Conservation (phyloP, 2,888 invertebrate genomes). For the Plebejus melissa region DNA sequence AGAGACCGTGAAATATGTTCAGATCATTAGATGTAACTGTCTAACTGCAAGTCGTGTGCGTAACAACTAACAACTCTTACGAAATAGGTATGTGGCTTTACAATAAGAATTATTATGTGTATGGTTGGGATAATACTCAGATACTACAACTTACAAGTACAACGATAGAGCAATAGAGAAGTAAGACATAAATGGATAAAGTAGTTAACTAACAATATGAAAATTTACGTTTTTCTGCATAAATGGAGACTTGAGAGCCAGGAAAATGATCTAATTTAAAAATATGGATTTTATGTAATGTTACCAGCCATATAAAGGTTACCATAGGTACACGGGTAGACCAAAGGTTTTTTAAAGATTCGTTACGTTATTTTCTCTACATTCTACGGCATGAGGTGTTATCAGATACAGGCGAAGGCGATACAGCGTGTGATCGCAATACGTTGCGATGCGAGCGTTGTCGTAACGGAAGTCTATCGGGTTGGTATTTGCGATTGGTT, state of each 20-base stretch:
- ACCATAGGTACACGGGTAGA: too few relatives aligned
- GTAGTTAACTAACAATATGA: too few relatives aligned
- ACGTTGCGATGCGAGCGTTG: background rate
- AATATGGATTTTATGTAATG: too few relatives aligned
- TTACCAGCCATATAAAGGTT: too few relatives aligned
- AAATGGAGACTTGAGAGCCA: too few relatives aligned
- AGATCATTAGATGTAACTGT: conserved; percentile 35
- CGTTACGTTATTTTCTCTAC: background rate
- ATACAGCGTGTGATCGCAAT: background rate
- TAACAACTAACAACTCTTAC: background rate
- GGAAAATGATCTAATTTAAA: too few relatives aligned
- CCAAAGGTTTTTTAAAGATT: too few relatives aligned
- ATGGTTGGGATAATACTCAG: background rate
- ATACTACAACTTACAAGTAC: background rate
- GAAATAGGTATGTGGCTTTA: background rate
- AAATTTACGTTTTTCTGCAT: too few relatives aligned
- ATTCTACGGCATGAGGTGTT: background rate
- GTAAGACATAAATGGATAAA: too few relatives aligned
- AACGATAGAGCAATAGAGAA: too few relatives aligned
- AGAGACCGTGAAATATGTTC: conserved; percentile 40
- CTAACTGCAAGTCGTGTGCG: background rate
- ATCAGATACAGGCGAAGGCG: background rate
- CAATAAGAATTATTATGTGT: background rate
- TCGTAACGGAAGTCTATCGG: background rate
- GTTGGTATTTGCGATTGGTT: background rate